phyloP scores from a whole-genome alignment of 2,888 invertebrate species.

The Pelosia muscerda region DNA sequence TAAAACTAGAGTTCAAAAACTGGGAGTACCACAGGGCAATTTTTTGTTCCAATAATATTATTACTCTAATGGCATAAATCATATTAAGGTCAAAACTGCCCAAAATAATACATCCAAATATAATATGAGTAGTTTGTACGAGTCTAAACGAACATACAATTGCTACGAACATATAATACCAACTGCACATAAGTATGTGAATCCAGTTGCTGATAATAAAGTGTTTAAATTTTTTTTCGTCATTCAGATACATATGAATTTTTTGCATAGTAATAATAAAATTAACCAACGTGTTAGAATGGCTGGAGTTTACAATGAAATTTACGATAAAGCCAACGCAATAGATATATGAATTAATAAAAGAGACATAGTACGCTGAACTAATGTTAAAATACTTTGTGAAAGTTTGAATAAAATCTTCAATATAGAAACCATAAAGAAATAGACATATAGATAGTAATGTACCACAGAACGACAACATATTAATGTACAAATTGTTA shows the following conservation, averaged over 20 bases:
- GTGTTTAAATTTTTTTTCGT: background rate
- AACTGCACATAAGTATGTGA: background rate
- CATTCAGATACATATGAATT: slow-evolving; percentile 14
- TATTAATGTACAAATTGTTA: slow-evolving; percentile 10
- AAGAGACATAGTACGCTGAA: background rate
- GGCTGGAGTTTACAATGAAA: background rate
- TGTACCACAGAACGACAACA: slow-evolving; percentile 5
- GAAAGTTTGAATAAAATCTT: background rate
- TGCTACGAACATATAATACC: background rate
- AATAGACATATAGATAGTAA: background rate
- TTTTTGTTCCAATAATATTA: slow-evolving; percentile 24
- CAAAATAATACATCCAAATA: background rate
- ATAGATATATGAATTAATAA: background rate
- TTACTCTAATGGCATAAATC: slow-evolving; percentile 6
- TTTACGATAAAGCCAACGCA: slow-evolving; percentile 2
- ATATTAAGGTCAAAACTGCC: slow-evolving; percentile 22
- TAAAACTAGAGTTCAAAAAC: background rate
- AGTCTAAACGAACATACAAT: background rate
- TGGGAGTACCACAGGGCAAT: slow-evolving; percentile 19
- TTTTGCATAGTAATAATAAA: slow-evolving; percentile 26
- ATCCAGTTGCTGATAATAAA: slow-evolving; percentile 12
- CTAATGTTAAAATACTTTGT: background rate
- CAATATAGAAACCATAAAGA: background rate
- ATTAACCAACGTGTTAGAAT: slow-evolving; percentile 11
- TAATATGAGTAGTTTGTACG: background rate